Base-by-base conservation (phyloP, 2,113 vertebrate species). In the Amphiprion ocellaris region DNA sequence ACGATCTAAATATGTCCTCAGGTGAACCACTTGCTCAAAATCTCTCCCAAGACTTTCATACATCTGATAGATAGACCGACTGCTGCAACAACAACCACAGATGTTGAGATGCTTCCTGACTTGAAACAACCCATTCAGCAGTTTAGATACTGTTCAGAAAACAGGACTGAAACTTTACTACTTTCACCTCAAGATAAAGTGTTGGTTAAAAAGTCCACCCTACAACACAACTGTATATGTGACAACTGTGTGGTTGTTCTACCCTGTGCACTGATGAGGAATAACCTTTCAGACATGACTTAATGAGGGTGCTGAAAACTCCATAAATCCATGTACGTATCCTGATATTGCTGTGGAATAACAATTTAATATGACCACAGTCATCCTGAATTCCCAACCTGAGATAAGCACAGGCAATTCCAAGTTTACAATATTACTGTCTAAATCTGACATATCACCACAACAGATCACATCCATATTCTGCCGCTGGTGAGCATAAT, bases 401-500 rank as follows among this genome's bases (percentile, higher is more conserved):
- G 58, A 84, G 82, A 91, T 89, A 87, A 87, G 76, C 66, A 16
- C 39, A 74, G 53, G 71, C 65, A 86, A 87, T 91, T 79, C 75
- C 41, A 86, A 77, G 73, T 75, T 61, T 47, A 82, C 79, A 85
- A 80, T 89, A 80, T 87, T 56, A 54, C 82, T 74, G 81, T 60
- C 85, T 76, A 64, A 82, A 85, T 83, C 82, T 87, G 80, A 85
- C 74, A 83, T 79, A 84, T 87, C 72, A 74, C 81, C 86, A 77
- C 77, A 78, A 77, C 55, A 77, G 74, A 90, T 85, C 69, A 79
- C 86, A 90, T 89, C 76, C 76, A 83, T 90, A 87, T 90, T 90
- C 76, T 67, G 50, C 80, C 79, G 66, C 82, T 84, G 67, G 56
- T 80, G 62, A 68, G 70, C 62, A 84, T 77, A 89, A 90, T 93